A percentile compares a stretch with the other conserved stretches of the same genome.
These are phyloP conservation scores for Ostrea edulis DNA, from an alignment of 1,140 invertebrate species.

Conservation along the genomic window DNA sequence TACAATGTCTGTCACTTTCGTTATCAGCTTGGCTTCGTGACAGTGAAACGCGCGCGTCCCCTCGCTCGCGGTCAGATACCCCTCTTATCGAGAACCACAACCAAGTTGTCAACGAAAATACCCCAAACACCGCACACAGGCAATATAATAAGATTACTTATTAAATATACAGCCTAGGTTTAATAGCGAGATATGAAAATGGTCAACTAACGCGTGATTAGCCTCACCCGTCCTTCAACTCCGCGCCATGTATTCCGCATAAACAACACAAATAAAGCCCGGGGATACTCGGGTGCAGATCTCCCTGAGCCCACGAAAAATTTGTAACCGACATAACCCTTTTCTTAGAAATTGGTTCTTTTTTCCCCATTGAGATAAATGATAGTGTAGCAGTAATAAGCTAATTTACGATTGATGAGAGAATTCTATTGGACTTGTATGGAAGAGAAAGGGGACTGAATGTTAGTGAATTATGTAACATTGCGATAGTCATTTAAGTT, in stretches of 20 bases:
- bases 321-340: no score
- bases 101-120: conserved; percentile 31
- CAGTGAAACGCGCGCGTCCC: not conserved
- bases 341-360: no score
- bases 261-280: conserved; percentile 15
- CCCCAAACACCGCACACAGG: not conserved
- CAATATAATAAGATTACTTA: conserved; percentile 33
- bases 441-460: no score
- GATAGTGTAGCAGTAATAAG: no score
- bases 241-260: not conserved
- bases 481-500: no score
- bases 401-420: no score
- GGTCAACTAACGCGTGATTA: not conserved
- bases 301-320: not conserved
- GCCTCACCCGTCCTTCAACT: conserved; percentile 22
- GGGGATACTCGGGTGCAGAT: not conserved
- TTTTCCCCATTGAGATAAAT: no score
- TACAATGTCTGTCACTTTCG: not conserved
- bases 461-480: no score
- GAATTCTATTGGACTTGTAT: no score
- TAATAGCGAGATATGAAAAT: conserved; percentile 31
- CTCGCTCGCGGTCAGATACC: not conserved
- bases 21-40: not conserved
- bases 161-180: conserved; percentile 6
- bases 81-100: not conserved